Conservation (phyloP, 2,797 vertebrate species). For the Darevskia nairensis region DNA sequence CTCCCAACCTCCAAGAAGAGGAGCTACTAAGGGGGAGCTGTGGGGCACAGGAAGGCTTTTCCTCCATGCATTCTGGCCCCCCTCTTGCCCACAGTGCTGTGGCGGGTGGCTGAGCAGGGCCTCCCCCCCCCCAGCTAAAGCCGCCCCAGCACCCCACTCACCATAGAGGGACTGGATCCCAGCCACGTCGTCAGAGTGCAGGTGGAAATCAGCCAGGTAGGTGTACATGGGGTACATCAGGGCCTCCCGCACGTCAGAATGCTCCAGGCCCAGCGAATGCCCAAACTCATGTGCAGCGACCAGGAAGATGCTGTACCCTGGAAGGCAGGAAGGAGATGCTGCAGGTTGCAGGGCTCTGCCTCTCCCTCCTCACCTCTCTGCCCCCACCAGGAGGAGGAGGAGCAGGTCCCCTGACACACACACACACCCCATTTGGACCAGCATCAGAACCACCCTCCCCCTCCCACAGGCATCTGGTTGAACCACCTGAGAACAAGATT, state of each 20-base stretch:
- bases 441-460: too few species aligned
- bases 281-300: conserved; percentile 98
- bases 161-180: conserved; percentile 96
- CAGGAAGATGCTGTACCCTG: conserved; percentile 97
- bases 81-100: background rate
- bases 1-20: background rate
- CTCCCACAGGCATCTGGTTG: too few species aligned
- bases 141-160: conserved; percentile 62
- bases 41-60: background rate
- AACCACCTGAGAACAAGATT: too few species aligned
- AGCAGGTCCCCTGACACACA: background rate
- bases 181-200: conserved; percentile 86
- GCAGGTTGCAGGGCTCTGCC: fast-evolving
- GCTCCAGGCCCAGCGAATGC: conserved; percentile 93
- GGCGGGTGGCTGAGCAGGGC: too few species aligned
- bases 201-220: conserved; percentile 84
- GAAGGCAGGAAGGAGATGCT: fast-evolving
- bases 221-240: conserved; percentile 98
- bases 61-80: background rate
- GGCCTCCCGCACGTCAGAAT: conserved; percentile 89
- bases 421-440: background rate
- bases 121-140: background rate
- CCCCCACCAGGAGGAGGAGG: too few species aligned
- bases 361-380: background rate
- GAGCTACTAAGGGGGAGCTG: too few species aligned